These are phyloP conservation scores for Diarsia brunnea DNA, from an alignment of 2,888 invertebrate genomes.

Conservation along the genomic window DNA sequence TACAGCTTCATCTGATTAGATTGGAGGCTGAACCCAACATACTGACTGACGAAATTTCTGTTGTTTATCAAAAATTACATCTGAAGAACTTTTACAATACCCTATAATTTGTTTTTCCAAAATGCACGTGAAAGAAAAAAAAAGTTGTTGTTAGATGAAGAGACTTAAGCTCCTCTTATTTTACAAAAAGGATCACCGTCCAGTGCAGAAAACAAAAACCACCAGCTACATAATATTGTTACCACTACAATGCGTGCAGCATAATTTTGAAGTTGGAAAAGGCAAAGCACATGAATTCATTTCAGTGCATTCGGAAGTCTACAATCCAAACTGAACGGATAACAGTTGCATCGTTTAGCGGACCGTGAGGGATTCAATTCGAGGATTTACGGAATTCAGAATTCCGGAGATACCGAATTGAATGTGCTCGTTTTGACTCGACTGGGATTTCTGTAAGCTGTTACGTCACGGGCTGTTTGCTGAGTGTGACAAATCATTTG, in stretches of 20 bases:
- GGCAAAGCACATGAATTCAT: neutral
- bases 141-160: too few species aligned
- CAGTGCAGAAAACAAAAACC: too few species aligned
- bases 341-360: conserved; percentile 4
- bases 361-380: neutral
- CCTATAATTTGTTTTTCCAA: too few species aligned
- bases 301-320: conserved; percentile 18
- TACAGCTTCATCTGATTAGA: neutral
- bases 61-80: too few species aligned
- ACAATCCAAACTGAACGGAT: neutral
- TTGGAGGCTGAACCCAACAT: too few species aligned
- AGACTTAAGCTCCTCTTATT: too few species aligned
- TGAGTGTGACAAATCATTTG: conserved; percentile 15
- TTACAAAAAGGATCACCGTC: too few species aligned
- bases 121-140: neutral
- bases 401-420: neutral
- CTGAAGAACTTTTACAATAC: neutral
- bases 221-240: too few species aligned
- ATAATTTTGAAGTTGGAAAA: neutral
- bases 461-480: neutral
- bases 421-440: neutral
- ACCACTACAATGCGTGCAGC: neutral
- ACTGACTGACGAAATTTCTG: too few species aligned
- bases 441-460: neutral
- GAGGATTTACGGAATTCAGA: conserved; percentile 26